A percentile compares a stretch with the other conserved stretches of the same genome.
These are phyloP conservation scores for Cetonia aurata DNA, from an alignment of 2,888 invertebrate species.

Conservation along the genomic window DNA sequence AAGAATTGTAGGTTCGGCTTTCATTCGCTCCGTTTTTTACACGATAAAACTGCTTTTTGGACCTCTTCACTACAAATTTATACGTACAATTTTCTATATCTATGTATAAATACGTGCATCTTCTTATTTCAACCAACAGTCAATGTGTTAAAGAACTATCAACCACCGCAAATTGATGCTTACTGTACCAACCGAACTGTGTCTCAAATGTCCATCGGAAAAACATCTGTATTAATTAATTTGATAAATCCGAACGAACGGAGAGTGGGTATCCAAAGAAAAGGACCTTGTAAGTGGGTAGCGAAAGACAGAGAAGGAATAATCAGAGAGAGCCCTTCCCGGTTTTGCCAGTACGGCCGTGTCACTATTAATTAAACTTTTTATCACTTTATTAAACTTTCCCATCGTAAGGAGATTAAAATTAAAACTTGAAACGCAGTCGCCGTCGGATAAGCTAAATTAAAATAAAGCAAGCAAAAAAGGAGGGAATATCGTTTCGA, in stretches of 20 bases:
- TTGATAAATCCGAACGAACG: constrained; percentile 20
- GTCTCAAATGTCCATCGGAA: not conserved
- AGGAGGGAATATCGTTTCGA: constrained; percentile 11
- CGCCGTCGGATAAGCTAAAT: constrained; percentile 45
- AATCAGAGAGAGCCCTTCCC: constrained; percentile 25
- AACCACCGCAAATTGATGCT: no score
- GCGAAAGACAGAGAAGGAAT: not conserved
- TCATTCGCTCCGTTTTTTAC: no score
- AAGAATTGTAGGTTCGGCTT: no score
- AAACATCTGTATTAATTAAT: constrained; percentile 37
- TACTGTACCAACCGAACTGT: no score
- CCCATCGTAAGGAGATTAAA: constrained; percentile 44
- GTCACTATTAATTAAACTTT: constrained; percentile 44
- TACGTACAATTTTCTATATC: no score
- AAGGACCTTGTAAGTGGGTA: no score
- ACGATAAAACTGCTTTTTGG: no score
- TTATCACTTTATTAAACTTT: constrained; percentile 44
- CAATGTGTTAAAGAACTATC: no score
- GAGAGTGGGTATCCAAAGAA: not conserved
- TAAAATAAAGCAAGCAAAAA: constrained; percentile 43
- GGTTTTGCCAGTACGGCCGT: constrained; percentile 16
- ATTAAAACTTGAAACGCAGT: constrained; percentile 43
- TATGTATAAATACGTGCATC: no score
- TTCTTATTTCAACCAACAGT: no score
- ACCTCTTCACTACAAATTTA: no score